Percentiles rank a stretch among this genome's conserved stretches.
These are phyloP conservation scores for Cygnus buccinator DNA, from an alignment of 2,113 vertebrate species.

Conservation along the genomic window DNA sequence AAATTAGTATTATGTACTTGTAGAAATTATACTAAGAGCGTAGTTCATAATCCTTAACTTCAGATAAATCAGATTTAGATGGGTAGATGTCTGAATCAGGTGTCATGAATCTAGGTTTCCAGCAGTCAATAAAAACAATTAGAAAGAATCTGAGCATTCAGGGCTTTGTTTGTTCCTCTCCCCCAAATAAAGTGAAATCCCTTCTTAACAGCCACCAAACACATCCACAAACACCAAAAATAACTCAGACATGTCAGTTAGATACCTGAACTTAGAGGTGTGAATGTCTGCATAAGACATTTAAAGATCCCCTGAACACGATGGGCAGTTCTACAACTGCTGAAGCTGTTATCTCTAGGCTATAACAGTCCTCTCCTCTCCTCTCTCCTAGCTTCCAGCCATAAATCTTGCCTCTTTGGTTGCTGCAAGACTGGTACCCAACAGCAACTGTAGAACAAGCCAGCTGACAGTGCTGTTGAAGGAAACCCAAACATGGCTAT, in stretches of 20 bases:
- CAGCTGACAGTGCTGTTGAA: background rate
- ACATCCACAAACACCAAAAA: background rate
- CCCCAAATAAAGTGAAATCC: background rate
- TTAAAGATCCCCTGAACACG: background rate
- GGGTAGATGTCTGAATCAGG: background rate
- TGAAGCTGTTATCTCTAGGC: background rate
- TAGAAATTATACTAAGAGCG: background rate
- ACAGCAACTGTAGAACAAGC: background rate
- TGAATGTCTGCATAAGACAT: background rate
- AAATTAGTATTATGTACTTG: background rate
- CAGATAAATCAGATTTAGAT: background rate
- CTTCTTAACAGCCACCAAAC: background rate
- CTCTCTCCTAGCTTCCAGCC: background rate
- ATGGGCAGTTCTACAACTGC: background rate
- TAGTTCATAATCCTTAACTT: background rate
- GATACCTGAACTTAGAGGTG: background rate
- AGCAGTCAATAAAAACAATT: background rate
- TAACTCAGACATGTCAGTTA: background rate
- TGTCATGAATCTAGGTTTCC: background rate
- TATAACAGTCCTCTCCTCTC: background rate
- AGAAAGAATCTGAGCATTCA: background rate
- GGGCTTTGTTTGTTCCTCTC: background rate
- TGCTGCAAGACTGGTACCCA: background rate
- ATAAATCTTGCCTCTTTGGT: background rate
- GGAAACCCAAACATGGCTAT: background rate